Percentiles rank a stretch among this genome's conserved stretches.
phyloP scores from a whole-genome alignment of 2,113 vertebrate genomes.

The Notiomystis cincta region DNA sequence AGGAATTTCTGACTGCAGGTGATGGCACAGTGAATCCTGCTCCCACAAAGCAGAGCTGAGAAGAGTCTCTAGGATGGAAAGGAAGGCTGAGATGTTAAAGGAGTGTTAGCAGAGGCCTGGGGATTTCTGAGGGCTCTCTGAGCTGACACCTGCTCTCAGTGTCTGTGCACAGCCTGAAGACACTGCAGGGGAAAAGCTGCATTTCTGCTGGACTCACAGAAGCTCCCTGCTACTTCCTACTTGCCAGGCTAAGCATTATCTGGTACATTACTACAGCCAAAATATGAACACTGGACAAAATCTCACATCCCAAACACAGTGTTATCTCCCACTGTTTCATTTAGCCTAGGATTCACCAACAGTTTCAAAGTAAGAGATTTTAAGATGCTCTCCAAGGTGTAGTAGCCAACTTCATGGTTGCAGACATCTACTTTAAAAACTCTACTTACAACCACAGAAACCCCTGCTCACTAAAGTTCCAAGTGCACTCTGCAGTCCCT shows the following conservation, averaged over 20 bases:
- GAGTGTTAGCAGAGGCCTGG: not conserved
- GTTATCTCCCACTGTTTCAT: not conserved
- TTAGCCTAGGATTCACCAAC: not conserved
- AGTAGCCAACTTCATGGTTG: not conserved
- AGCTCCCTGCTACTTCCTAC: not conserved
- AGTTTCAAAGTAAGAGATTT: not conserved
- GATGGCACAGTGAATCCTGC: not conserved
- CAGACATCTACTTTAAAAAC: not conserved
- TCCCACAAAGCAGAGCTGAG: not conserved
- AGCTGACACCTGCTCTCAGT: not conserved
- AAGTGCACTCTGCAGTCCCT: fast-evolving
- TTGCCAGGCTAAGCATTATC: not conserved
- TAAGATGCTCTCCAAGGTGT: not conserved
- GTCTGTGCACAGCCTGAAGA: fast-evolving
- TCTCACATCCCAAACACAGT: not conserved
- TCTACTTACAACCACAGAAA: not conserved
- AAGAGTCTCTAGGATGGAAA: not conserved
- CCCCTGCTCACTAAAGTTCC: not conserved
- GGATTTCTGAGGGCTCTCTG: not conserved
- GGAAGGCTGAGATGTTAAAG: not conserved
- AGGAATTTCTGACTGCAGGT: not conserved
- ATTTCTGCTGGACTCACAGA: not conserved
- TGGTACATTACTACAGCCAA: not conserved
- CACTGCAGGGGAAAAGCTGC: fast-evolving
- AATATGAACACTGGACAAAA: not conserved